phyloP scores from a whole-genome alignment of 2,888 invertebrate species.

The Mythimna ferrago region DNA sequence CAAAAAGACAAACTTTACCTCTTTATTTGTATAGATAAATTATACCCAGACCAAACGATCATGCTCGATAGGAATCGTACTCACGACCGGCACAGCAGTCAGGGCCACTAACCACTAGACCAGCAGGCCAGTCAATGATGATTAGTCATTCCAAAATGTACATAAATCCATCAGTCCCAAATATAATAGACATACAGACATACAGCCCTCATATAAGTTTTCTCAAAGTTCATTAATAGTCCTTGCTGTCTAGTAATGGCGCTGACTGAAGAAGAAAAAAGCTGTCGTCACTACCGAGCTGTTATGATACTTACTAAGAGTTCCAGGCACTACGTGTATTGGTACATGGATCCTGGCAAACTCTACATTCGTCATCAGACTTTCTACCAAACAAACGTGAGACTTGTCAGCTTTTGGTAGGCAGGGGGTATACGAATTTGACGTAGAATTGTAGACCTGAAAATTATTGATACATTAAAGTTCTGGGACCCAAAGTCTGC shows the following conservation, averaged over 20 bases:
- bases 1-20: too few relatives aligned
- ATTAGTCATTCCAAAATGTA: too few relatives aligned
- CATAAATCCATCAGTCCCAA: too few relatives aligned
- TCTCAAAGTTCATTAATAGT: not conserved
- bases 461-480: not conserved
- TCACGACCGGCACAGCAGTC: too few relatives aligned
- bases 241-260: not conserved
- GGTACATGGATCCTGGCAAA: slow-evolving; percentile 15
- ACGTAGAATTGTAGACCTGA: not conserved
- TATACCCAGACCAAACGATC: too few relatives aligned
- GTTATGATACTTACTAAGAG: slow-evolving; percentile 17
- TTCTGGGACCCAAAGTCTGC: not conserved
- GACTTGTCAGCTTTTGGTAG: too few relatives aligned
- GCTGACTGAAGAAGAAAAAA: not conserved
- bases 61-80: too few relatives aligned
- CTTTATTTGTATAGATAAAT: too few relatives aligned
- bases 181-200: too few relatives aligned
- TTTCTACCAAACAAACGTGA: slow-evolving; percentile 8
- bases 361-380: not conserved
- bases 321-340: slow-evolving; percentile 17
- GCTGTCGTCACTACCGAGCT: not conserved
- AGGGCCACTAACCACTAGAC: too few relatives aligned
- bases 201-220: not conserved
- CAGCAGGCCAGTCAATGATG: too few relatives aligned
- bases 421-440: not conserved